Evolutionary conservation across 2,113 vertebrate genomes (phyloP), one percentile per base, ranked within the genome.

Genomic region (Mixornis gularis): DNA sequence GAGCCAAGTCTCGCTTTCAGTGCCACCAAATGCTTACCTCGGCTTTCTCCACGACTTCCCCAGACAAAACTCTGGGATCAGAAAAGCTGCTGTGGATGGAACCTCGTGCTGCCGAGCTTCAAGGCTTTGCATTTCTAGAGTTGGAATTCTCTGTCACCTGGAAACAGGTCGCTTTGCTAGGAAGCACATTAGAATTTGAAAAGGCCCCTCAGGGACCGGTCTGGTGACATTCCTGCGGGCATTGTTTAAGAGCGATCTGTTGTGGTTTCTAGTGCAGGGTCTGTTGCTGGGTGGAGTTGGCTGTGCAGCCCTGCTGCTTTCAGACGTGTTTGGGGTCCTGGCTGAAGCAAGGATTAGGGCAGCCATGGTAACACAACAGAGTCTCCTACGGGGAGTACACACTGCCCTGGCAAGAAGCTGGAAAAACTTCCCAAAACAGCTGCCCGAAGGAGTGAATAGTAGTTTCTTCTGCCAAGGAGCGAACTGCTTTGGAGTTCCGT

Each of bases 361-460:
- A 95, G 72, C 92, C 90, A 95, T 94, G 92, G 93, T 46, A 96
- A 96, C 87, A 89, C 84, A 84, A 92, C 87, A 92, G 64, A 66
- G 60, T 48, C 7, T 1, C 38, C 49, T 32, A 17, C 4, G 7
- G 36, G 82, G 60, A 46, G 29, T 63, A 77, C 55, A 36, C 79
- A 6, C 66, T 51, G 88, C 51, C 71, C 80, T 93, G 95, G 80
- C 95, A 94, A 76, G 77, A 91, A 89, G 40, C 83, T 94, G 90
- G 34, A 63, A 89, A 92, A 82, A 44, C 72, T 91, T 79, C 60
- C 56, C 16, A 2, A 69, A 93, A 85, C 78, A 55, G 84, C 81
- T 73, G 84, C 66, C 73, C 26, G 17, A 34, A 83, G 85, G 79
- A 91, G 58, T 59, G 79, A 94, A 38, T 76, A 94, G 74, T 17